Conservation (phyloP, 2,888 invertebrate genomes). For the Aelia acuminata region DNA sequence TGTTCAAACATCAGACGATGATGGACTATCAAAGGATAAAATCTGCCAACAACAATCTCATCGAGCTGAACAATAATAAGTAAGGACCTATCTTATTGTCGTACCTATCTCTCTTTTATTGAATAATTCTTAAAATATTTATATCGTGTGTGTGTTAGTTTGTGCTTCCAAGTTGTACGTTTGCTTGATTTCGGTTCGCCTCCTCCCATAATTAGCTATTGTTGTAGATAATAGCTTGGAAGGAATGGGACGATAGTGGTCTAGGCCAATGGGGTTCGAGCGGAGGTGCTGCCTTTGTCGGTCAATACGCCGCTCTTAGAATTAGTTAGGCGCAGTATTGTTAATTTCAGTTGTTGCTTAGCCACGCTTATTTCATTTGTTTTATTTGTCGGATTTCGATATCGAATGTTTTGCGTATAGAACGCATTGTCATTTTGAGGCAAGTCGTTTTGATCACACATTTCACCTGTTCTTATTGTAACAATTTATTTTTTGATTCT, state of each 20-base stretch:
- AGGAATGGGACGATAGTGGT: constrained; percentile 42
- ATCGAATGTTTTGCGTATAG: not conserved
- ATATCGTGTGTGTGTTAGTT: not conserved
- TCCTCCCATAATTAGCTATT: constrained; percentile 14
- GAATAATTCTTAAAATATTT: not conserved
- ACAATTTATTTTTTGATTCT: not conserved
- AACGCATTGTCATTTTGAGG: not conserved
- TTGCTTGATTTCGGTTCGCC: not conserved
- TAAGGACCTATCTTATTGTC: constrained; percentile 57
- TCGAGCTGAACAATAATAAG: constrained; percentile 64
- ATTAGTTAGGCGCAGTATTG: constrained; percentile 38
- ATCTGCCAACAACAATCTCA: constrained; percentile 64
- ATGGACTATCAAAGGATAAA: constrained; percentile 51
- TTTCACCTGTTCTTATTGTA: not conserved
- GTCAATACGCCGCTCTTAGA: constrained; percentile 55
- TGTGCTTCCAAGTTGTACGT: not conserved
- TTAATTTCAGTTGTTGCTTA: constrained; percentile 31
- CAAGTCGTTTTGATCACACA: not conserved
- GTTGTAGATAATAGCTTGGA: constrained; percentile 22
- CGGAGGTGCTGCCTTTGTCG: constrained; percentile 60
- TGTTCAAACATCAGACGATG: not conserved
- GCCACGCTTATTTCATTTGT: constrained; percentile 14
- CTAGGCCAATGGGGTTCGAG: constrained; percentile 49
- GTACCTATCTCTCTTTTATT: not conserved
- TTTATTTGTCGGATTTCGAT: not conserved